These are phyloP conservation scores for Dolichotis patagonum DNA, from an alignment of 2,113 vertebrate genomes.

Conservation along the genomic window DNA sequence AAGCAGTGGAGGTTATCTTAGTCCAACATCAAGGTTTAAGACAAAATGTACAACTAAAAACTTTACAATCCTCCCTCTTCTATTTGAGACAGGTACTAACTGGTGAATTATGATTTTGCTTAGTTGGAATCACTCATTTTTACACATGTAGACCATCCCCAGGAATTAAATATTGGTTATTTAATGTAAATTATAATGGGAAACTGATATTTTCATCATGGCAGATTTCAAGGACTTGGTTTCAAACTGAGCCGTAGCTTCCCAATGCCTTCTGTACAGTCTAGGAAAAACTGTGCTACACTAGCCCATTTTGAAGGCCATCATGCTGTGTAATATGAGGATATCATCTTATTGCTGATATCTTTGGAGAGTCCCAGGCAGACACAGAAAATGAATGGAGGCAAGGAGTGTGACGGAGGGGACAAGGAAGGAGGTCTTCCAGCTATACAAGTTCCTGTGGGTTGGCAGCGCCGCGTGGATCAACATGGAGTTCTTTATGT, in stretches of 20 bases:
- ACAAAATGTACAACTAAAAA: slow-evolving; percentile 89
- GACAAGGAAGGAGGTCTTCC: slow-evolving; percentile 91
- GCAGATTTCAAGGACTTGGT: slow-evolving; percentile 92
- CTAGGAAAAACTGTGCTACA: slow-evolving; percentile 87
- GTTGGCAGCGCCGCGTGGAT: slow-evolving; percentile 96
- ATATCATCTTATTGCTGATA: slow-evolving; percentile 94
- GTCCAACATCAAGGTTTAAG: slow-evolving; percentile 85
- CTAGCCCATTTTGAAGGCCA: slow-evolving; percentile 89
- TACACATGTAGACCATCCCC: slow-evolving; percentile 85
- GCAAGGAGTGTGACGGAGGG: slow-evolving; percentile 96
- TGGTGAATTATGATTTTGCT: slow-evolving; percentile 88
- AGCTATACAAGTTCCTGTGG: slow-evolving; percentile 97
- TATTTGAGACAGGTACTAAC: slow-evolving; percentile 86
- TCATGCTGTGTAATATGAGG: slow-evolving; percentile 90
- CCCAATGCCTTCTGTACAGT: slow-evolving; percentile 88
- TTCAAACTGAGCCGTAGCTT: slow-evolving; percentile 91
- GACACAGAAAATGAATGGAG: slow-evolving; percentile 99
- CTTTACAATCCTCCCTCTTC: slow-evolving; percentile 73
- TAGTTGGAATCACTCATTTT: slow-evolving; percentile 86
- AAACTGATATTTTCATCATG: slow-evolving; percentile 89
- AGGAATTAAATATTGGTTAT: slow-evolving; percentile 87
- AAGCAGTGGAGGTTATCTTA: slow-evolving; percentile 83
- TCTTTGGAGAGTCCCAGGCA: slow-evolving; percentile 92
- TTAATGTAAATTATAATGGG: slow-evolving; percentile 91
- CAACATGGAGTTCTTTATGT: slow-evolving; percentile 93